Evolutionary conservation across 2,113 vertebrate species (phyloP).

Genomic region (Equus quagga): DNA sequence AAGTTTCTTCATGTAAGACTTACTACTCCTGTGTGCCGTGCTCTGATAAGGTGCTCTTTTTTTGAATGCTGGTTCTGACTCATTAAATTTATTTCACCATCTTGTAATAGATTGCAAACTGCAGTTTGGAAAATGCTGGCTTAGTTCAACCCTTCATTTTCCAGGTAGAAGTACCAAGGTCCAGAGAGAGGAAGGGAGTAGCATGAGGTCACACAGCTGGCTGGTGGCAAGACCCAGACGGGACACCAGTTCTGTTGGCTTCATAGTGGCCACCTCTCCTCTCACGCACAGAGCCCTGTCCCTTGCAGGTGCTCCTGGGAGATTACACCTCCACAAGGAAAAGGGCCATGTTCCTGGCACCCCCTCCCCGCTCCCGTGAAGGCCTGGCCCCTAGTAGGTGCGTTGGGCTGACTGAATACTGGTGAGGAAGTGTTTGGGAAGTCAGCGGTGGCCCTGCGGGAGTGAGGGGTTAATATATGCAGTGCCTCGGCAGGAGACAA

Average conservation of each 20-base stretch:
- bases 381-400: not conserved
- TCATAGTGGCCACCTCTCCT: not conserved
- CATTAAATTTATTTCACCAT: not conserved
- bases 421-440: not conserved
- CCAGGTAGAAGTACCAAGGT: not conserved
- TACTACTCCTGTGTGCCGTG: not conserved
- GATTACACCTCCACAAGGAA: not conserved
- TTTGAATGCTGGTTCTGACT: not conserved
- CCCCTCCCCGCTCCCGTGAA: not conserved
- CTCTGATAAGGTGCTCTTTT: not conserved
- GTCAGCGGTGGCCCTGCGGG: not conserved
- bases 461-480: not conserved
- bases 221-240: not conserved
- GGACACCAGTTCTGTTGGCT: not conserved
- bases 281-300: rapidly evolving
- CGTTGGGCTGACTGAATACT: not conserved
- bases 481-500: not conserved
- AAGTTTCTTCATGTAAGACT: not conserved
- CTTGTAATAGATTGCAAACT: not conserved
- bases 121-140: not conserved
- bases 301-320: not conserved
- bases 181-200: not conserved
- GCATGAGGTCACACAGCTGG: not conserved
- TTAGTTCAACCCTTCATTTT: not conserved
- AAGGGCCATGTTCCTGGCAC: not conserved